phyloP scores from a whole-genome alignment of 2,888 invertebrate species.

The Oligia latruncula region DNA sequence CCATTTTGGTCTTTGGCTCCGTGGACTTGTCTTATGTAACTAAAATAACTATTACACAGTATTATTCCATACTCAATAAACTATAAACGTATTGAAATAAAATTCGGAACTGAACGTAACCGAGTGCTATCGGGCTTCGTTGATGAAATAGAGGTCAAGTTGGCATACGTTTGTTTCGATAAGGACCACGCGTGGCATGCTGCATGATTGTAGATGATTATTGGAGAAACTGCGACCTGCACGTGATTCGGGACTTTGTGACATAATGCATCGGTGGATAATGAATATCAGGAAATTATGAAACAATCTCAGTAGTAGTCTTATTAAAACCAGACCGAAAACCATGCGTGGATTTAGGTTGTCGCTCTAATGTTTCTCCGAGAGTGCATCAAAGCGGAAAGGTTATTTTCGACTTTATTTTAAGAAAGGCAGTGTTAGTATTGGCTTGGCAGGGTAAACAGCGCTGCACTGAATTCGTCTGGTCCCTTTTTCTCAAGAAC shows the following conservation, averaged over 20 bases:
- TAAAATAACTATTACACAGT: constrained; percentile 3
- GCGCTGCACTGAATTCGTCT: neutral
- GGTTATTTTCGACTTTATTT: neutral
- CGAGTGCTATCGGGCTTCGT: constrained; percentile 37
- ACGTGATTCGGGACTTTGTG: constrained; percentile 9
- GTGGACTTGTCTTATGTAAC: neutral
- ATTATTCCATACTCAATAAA: constrained; percentile 9
- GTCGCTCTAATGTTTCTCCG: neutral
- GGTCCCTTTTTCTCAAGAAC: neutral
- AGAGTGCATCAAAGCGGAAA: neutral
- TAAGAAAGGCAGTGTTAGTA: neutral
- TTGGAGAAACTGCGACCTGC: neutral
- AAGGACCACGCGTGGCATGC: constrained; percentile 41
- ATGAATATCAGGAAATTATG: neutral
- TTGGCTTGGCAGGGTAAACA: neutral
- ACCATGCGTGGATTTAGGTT: neutral
- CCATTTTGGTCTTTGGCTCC: neutral
- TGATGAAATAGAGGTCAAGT: constrained; percentile 57
- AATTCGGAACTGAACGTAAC: constrained; percentile 41
- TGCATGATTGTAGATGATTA: constrained; percentile 25
- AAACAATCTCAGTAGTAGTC: neutral
- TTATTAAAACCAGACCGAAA: neutral
- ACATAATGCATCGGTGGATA: neutral
- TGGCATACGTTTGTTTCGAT: constrained; percentile 39
- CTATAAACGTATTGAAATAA: constrained; percentile 9